Base-by-base conservation (phyloP, 2,797 vertebrate species). In the Pangasius macronema region DNA sequence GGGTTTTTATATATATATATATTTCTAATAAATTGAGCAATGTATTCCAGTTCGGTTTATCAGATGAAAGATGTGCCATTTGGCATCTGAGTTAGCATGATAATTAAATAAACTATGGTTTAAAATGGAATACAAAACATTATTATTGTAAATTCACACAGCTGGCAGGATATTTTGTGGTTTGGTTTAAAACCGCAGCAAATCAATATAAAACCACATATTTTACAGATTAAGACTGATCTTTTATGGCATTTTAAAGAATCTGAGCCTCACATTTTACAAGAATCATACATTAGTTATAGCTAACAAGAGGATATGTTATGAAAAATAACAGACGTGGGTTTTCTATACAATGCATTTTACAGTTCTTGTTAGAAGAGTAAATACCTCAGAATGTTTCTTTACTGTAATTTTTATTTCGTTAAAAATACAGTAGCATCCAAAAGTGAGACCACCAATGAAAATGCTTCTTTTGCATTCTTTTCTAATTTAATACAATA, bases 1-100 rank as follows among this genome's bases (percentile, higher is more conserved):
- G 14, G 24, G 49, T 82, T 8, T 63, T 1, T 46, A 22, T 46
- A 13, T 11, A 46, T 46, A 72, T 39, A 39, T 4, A n/a, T n/a
- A n/a, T n/a, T n/a, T 18, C 46, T 72, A 10, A 39, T 5, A 79
- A 36, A 39, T 81, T 81, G 36, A n/a, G 18, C 27, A 5, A 14
- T 46, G 22, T 82, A 82, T 46, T 24, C 18, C 46, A 65, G 39
- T 65, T 65, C 81, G 70, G 27, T 68, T 68, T 83, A 83, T 53
- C n/a, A 53, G 63, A 67, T 33, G 2, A 18, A 33, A 8, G 10
- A 11, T 22, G 2, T 42, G 27, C 0, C 1, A 63, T 82, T 49
- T 39, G 33, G 18, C 27, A 16, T 75, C 16, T 14, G 27, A 22
- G 22, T 36, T 9, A 24, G 72, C 72, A 49, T 53, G 42, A 22